Evolutionary conservation across 1,140 invertebrate species (phyloP).

Genomic region (Tetranychus cinnabarinus): DNA sequence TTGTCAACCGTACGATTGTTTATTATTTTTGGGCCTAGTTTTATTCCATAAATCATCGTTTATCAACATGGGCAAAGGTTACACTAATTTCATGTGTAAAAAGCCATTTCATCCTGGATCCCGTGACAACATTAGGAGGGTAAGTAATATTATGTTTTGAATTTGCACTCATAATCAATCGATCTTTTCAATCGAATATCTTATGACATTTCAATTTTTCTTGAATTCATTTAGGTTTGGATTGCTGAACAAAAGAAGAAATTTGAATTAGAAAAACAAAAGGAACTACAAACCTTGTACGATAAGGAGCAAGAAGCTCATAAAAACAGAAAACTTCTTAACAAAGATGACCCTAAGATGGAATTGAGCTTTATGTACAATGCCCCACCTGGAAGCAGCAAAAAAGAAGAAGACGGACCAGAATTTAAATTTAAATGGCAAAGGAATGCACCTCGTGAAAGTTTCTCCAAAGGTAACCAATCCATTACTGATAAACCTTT

Average conservation of each 20-base stretch:
- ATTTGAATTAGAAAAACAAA: conserved; percentile 90
- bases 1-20: too few species aligned
- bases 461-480: conserved; percentile 79
- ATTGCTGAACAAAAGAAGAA: conserved; percentile 97
- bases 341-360: conserved; percentile 76
- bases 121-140: conserved; percentile 88
- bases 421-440: conserved; percentile 47
- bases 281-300: conserved; percentile 84
- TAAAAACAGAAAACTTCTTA: conserved; percentile 58
- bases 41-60: background rate
- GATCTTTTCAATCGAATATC: background rate
- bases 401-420: conserved; percentile 39
- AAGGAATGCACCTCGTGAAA: conserved; percentile 19
- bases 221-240: conserved; percentile 54
- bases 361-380: conserved; percentile 99
- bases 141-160: conserved; percentile 26
- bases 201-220: background rate
- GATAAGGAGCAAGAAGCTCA: conserved; percentile 97
- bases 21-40: too few species aligned
- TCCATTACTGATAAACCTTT: conserved; percentile 95
- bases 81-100: conserved; percentile 99
- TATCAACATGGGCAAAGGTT: conserved; percentile 89
- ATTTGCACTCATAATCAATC: background rate
- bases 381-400: conserved; percentile 68
- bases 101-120: conserved; percentile 99